Evolutionary conservation across 1,140 invertebrate genomes (phyloP).

Genomic region (Cylas formicarius): DNA sequence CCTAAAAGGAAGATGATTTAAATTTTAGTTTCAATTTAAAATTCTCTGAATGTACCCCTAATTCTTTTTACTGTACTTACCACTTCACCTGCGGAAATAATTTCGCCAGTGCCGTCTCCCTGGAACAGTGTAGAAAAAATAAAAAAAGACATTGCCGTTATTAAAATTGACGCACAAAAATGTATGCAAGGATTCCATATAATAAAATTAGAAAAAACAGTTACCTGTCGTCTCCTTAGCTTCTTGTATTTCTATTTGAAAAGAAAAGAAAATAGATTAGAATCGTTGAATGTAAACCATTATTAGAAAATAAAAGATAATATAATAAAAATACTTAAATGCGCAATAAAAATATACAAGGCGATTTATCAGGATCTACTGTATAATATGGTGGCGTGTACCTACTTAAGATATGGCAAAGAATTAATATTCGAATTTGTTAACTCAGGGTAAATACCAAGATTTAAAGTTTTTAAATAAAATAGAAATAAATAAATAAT

Average conservation of each 20-base stretch:
- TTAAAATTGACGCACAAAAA: neutral
- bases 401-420: too few species aligned
- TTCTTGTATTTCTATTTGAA: constrained; percentile 87
- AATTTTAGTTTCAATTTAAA: constrained; percentile 1
- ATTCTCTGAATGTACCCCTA: constrained; percentile 2
- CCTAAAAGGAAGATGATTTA: constrained; percentile 41
- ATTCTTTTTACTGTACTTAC: constrained; percentile 42
- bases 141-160: constrained; percentile 30
- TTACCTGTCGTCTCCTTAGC: constrained; percentile 77
- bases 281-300: constrained; percentile 6
- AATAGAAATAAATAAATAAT: too few species aligned
- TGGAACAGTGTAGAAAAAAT: constrained; percentile 51
- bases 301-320: constrained; percentile 2
- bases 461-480: too few species aligned
- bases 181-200: neutral
- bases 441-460: too few species aligned
- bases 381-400: too few species aligned
- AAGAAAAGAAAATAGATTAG: constrained; percentile 29
- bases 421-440: too few species aligned
- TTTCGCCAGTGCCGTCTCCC: constrained; percentile 70
- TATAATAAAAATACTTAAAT: too few species aligned
- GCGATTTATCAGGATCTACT: too few species aligned
- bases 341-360: too few species aligned
- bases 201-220: constrained; percentile 39
- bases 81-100: constrained; percentile 59